phyloP scores from a whole-genome alignment of 2,888 invertebrate genomes.

The Autographa gamma region DNA sequence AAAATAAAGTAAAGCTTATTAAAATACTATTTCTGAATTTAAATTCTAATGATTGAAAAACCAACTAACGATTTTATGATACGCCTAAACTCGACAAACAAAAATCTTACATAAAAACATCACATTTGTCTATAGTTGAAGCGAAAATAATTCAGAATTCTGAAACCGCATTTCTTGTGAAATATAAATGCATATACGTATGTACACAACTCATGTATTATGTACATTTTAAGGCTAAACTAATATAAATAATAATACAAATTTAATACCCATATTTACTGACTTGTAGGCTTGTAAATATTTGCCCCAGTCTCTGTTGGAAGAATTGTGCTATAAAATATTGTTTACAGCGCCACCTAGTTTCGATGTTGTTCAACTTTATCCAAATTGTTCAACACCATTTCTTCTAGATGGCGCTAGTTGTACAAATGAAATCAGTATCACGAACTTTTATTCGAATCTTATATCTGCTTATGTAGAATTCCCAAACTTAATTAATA shows the following conservation, averaged over 20 bases:
- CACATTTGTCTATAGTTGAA: conserved; percentile 31
- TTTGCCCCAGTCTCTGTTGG: conserved; percentile 17
- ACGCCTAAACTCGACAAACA: conserved; percentile 25
- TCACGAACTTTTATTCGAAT: no score
- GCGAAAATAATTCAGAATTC: conserved; percentile 46
- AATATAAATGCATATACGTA: conserved; percentile 73
- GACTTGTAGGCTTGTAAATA: background rate
- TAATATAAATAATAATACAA: conserved; percentile 81
- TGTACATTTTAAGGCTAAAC: conserved; percentile 57
- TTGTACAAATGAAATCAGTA: background rate
- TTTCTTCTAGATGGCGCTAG: conserved; percentile 32
- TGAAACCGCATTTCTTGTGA: conserved; percentile 64
- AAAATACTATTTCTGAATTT: conserved; percentile 5
- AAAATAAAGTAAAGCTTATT: background rate
- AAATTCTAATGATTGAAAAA: conserved; percentile 19
- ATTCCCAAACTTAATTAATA: background rate
- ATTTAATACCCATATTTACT: conserved; percentile 70
- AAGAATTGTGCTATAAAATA: background rate
- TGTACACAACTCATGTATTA: conserved; percentile 42
- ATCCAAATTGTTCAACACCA: background rate
- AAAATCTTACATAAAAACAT: conserved; percentile 26
- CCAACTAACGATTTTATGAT: conserved; percentile 20
- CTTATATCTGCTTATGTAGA: no score
- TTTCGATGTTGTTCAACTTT: background rate
- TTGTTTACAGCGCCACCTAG: background rate